Conservation (phyloP, 1,140 invertebrate genomes). For the Pentalonia nigronervosa region DNA sequence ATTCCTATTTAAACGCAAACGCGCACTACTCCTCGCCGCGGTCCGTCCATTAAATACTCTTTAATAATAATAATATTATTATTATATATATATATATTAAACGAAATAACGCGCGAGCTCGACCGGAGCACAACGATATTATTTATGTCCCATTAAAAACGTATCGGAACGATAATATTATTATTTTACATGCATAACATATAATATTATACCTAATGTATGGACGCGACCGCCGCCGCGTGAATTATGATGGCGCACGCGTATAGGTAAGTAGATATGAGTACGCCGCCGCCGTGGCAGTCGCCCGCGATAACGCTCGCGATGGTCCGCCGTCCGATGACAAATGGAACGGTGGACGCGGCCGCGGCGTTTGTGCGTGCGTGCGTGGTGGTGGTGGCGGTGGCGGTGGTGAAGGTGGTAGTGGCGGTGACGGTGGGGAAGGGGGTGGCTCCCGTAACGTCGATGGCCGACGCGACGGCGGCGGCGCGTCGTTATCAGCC, state of each 20-base stretch:
- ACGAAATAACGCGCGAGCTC: no score
- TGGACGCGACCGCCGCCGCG: background rate
- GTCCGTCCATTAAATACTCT: conserved; percentile 25
- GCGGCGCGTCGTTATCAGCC: background rate
- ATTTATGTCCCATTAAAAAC: conserved; percentile 14
- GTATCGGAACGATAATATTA: conserved; percentile 30
- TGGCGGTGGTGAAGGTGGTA: no score
- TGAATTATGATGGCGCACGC: background rate
- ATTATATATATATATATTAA: no score
- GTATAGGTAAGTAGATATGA: background rate
- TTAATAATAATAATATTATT: background rate
- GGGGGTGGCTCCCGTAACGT: no score
- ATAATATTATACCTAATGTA: no score
- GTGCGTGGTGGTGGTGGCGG: no score
- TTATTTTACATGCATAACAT: no score
- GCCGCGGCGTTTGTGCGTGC: no score
- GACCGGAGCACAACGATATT: background rate
- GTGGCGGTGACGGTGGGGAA: no score
- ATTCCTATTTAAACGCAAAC: conserved; percentile 38
- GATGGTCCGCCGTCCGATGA: background rate
- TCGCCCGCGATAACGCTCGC: background rate
- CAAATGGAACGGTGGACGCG: background rate
- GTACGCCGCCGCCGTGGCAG: no score
- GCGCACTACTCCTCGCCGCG: background rate
- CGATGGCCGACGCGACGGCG: background rate